Evolutionary conservation across 2,888 invertebrate species (phyloP), one percentile per base, ranked within the genome.

Genomic region (Syrphus vitripennis): DNA sequence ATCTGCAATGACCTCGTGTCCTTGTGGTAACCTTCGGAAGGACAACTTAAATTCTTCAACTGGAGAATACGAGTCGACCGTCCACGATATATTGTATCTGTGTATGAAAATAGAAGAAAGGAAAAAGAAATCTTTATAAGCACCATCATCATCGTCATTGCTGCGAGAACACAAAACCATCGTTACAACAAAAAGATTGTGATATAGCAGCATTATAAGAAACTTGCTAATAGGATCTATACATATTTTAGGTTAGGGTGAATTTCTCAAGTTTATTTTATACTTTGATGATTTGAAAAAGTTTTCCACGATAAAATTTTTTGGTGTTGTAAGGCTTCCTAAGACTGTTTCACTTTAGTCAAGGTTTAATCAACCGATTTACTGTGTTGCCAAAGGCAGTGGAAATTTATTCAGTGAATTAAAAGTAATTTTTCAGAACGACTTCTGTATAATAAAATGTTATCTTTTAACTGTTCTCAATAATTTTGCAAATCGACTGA

Each of bases 21-120:
- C 92, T 91, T 94, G 94, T 63, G 94, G 94, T 88, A 95, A 92
- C 91, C 94, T 94, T 89, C 95, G 93, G 92, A 94, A 95, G 88
- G 94, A 93, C 88, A 95, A 91, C 91, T 95, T 94, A 91, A 95
- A 95, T 91, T 95, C 95, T 89, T 95, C 94, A 81, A 95, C 94
- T 71, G 95, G 95, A 88, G 95, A 94, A 90, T 94, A 94, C 72
- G 95, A 95, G 90, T 95, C 94, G 34, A 95, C 95, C 55, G 94
- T 93, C 95, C 95, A 95, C 63, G 95, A 95, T 88, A 95, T 94
- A 90, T 95, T 95, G 91, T 95, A 95, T 90, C 94, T 94, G 70
- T 16, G n/a, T n/a, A n/a, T n/a, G n/a, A n/a, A n/a, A n/a, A n/a
- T n/a, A n/a, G n/a, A n/a, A 77, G 53, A 67, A n/a, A 78, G 37